These are phyloP conservation scores for Nymphalis io DNA, from an alignment of 1,140 invertebrate genomes.

Conservation along the genomic window DNA sequence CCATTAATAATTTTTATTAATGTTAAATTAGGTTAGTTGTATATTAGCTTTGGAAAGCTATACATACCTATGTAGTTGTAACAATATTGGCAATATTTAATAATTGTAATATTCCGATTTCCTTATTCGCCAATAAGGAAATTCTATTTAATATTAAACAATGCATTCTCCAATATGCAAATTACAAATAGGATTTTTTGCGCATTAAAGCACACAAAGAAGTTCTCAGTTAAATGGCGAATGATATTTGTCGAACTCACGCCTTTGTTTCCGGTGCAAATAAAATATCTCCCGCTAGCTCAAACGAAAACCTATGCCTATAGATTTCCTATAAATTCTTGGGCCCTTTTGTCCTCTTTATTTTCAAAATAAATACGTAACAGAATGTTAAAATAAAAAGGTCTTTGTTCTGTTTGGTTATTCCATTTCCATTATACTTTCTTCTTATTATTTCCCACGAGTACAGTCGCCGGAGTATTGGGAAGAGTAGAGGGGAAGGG, in stretches of 20 bases:
- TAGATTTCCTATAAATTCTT: background rate
- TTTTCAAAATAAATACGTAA: slow-evolving; percentile 22
- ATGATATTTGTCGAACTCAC: slow-evolving; percentile 61
- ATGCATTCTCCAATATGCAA: background rate
- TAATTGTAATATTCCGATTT: too few relatives aligned
- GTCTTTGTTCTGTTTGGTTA: slow-evolving; percentile 31
- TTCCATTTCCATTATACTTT: slow-evolving; percentile 38
- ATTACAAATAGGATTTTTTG: slow-evolving; percentile 10
- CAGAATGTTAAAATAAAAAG: slow-evolving; percentile 24
- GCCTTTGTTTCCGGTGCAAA: slow-evolving; percentile 50
- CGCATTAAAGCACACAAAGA: background rate
- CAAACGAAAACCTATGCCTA: slow-evolving; percentile 7
- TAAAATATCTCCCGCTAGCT: slow-evolving; percentile 42
- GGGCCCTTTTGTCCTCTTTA: slow-evolving; percentile 5
- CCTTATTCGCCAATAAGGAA: too few relatives aligned
- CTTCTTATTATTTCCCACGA: slow-evolving; percentile 46
- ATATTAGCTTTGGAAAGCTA: too few relatives aligned
- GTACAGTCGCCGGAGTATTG: slow-evolving; percentile 34
- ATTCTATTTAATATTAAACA: background rate
- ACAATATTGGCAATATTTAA: too few relatives aligned
- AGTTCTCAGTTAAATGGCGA: background rate
- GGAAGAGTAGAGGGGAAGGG: slow-evolving; percentile 36
- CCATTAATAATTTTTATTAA: too few relatives aligned
- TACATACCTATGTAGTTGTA: too few relatives aligned
- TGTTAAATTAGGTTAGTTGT: too few relatives aligned